phyloP scores from a whole-genome alignment of 2,888 invertebrate species.

The Pheosia gnoma region DNA sequence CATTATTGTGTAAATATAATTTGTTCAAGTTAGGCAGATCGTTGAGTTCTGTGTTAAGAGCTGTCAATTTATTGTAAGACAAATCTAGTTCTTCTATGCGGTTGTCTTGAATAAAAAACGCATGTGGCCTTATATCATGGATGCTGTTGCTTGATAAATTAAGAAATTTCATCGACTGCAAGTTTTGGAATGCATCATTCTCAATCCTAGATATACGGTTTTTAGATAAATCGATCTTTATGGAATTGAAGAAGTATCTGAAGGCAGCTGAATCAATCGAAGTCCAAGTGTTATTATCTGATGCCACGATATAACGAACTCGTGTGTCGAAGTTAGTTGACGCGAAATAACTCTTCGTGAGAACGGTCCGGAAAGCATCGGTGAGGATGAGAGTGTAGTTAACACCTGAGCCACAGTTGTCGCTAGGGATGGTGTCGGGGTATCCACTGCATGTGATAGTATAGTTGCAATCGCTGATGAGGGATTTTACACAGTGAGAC shows the following conservation, averaged over 20 bases:
- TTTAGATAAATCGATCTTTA: constrained; percentile 58
- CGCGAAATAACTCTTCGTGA: constrained; percentile 60
- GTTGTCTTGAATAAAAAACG: constrained; percentile 44
- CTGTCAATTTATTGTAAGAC: constrained; percentile 54
- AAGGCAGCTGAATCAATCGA: constrained; percentile 49
- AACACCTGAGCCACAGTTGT: not conserved
- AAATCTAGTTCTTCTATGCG: constrained; percentile 54
- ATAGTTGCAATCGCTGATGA: constrained; percentile 50
- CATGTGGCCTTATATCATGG: constrained; percentile 40
- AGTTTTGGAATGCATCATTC: constrained; percentile 53
- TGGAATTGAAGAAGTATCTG: constrained; percentile 43
- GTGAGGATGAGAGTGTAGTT: constrained; percentile 49
- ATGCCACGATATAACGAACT: constrained; percentile 56
- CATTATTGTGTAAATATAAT: constrained; percentile 60
- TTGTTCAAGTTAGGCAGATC: constrained; percentile 44
- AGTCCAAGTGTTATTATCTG: constrained; percentile 54
- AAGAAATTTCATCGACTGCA: constrained; percentile 44
- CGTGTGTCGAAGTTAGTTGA: constrained; percentile 70
- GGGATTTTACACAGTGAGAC: constrained; percentile 37
- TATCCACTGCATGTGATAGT: constrained; percentile 50
- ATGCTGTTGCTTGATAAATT: constrained; percentile 65
- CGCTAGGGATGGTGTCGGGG: not conserved
- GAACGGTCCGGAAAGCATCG: constrained; percentile 33
- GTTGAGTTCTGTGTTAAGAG: constrained; percentile 48
- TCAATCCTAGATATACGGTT: constrained; percentile 54